Base-by-base conservation (phyloP, 2,888 invertebrate genomes). In the Thumatha senex region DNA sequence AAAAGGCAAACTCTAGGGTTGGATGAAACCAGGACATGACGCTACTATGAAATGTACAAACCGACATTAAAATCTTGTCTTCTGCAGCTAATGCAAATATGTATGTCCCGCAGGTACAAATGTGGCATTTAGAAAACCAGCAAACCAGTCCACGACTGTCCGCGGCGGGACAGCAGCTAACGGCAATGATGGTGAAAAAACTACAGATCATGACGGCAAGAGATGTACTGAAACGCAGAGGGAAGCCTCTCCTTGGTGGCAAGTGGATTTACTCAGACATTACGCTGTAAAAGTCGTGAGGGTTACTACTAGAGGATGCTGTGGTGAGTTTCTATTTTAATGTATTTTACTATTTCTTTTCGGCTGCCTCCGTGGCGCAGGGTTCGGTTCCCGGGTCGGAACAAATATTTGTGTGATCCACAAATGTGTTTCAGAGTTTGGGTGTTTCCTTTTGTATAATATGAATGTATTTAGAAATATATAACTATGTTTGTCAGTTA, bases 201-300 rank as follows among this genome's bases (percentile, higher is more conserved):
- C 95, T 56, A 95, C 96, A 34, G 96, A 97, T 54, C 97, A 97
- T 74, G 97, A 98, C 69, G 97, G 96, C 11, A 95, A 96, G 76
- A 92, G 96, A 57, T 98, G 98, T 82, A 96, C 97, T 0, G 97
- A 98, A 89, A 98, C 98, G 0, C 96, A 96, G 78, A 94, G 95
- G 54, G 98, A 98, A 75, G 95, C 96, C 0, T 97, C 97, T 15
- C 98, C 98, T 0, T 98, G 97, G 97, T 98, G 98, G 98, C 95
- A 96, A 69, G 97, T 98, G 8, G 97, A 98, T 80, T 90, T 98
- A 40, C 92, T 98, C 35, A 92, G 95, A 51, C 95, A 97, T 29
- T 97, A 97, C 80, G 94, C 96, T 0, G 95, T 98, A 46, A 95
- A 96, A 77, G 96, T 96, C 35, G 96, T 98, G 36, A 90, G 97